Conservation (phyloP, 2,888 invertebrate genomes). For the Luffia ferchaultella region DNA sequence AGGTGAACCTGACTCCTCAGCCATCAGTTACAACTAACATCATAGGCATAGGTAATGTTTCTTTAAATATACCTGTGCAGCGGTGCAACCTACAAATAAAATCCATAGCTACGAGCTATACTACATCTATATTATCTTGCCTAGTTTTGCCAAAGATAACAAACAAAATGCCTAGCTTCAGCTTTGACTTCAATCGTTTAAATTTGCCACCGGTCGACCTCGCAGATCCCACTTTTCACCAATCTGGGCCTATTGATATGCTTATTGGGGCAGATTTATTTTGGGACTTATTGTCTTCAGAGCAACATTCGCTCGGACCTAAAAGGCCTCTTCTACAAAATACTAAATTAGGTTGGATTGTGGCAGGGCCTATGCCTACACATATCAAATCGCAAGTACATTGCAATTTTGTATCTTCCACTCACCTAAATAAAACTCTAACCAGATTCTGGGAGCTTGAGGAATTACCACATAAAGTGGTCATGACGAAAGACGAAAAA, state of each 20-base stretch:
- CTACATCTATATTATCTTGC: neutral
- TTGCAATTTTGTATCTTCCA: too few species aligned
- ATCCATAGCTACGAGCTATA: conserved; percentile 14
- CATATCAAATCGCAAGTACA: neutral
- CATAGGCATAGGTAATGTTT: too few species aligned
- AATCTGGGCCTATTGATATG: neutral
- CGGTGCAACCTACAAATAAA: conserved; percentile 9
- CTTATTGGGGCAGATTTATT: conserved; percentile 4
- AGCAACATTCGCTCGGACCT: neutral
- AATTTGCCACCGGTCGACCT: neutral
- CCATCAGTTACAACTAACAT: too few species aligned
- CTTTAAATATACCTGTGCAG: conserved; percentile 14
- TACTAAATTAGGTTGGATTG: conserved; percentile 3
- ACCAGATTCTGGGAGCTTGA: too few species aligned
- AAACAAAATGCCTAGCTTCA: neutral
- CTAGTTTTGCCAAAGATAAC: neutral
- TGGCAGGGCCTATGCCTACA: neutral
- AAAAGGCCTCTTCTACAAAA: neutral
- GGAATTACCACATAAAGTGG: conserved; percentile 8
- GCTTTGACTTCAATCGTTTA: neutral
- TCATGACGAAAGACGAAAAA: neutral
- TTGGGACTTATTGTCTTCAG: neutral
- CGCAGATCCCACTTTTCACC: conserved; percentile 2
- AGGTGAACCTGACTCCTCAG: neutral
- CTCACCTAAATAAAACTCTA: too few species aligned